Conservation (phyloP, 2,797 vertebrate species). For the Macropodus opercularis region DNA sequence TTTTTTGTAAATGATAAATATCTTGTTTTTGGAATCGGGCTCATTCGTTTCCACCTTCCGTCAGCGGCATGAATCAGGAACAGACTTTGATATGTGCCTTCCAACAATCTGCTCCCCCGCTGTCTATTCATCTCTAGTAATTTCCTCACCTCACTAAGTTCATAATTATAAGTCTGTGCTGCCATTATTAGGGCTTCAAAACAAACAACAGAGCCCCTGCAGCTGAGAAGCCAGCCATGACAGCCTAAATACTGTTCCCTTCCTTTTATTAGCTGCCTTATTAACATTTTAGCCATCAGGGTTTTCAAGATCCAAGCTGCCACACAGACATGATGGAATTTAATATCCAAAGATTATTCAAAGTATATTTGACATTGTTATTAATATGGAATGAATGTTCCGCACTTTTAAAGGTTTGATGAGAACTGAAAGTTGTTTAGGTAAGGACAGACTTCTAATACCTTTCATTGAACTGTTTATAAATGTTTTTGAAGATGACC, state of each 20-base stretch:
- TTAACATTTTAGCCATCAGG: constrained; percentile 77
- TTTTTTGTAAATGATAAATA: constrained; percentile 40
- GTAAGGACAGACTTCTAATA: too few species aligned
- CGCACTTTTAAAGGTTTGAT: constrained; percentile 48
- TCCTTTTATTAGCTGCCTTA: constrained; percentile 75
- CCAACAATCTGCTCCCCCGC: constrained; percentile 71
- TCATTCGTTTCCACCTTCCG: constrained; percentile 57
- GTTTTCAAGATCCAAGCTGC: constrained; percentile 53
- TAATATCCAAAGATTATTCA: constrained; percentile 68
- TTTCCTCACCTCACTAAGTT: constrained; percentile 80
- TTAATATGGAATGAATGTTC: constrained; percentile 34
- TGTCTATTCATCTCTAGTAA: constrained; percentile 74
- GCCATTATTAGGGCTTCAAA: constrained; percentile 76
- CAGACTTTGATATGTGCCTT: constrained; percentile 62
- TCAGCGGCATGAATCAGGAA: constrained; percentile 52
- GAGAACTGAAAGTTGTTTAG: too few species aligned
- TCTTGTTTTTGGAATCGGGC: constrained; percentile 46
- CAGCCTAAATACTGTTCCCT: constrained; percentile 68
- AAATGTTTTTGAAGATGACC: constrained; percentile 11
- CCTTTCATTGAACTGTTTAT: too few species aligned
- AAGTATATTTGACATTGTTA: constrained; percentile 60
- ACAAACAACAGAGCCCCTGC: constrained; percentile 76
- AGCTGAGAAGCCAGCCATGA: constrained; percentile 73
- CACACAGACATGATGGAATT: constrained; percentile 54
- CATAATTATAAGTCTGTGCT: constrained; percentile 75